Conservation (phyloP, 2,797 vertebrate genomes). For the Epinephelus malabaricus region DNA sequence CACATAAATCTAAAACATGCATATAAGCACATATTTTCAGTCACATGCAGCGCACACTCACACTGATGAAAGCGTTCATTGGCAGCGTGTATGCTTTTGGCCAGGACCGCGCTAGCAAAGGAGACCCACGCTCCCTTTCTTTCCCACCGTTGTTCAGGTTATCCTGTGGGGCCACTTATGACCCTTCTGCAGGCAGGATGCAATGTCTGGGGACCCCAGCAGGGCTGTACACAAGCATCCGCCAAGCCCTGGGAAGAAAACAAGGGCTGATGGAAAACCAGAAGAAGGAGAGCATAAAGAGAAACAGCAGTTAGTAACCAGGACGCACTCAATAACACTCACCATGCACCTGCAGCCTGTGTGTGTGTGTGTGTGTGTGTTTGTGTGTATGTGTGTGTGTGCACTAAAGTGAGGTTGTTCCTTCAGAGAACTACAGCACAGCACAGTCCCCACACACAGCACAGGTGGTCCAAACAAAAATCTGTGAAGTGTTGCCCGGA, state of each 20-base stretch:
- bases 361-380: slow-evolving; percentile 58
- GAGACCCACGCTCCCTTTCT: slow-evolving; percentile 80
- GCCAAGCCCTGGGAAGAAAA: slow-evolving; percentile 87
- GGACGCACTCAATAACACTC: slow-evolving; percentile 85
- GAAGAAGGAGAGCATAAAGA: slow-evolving; percentile 76
- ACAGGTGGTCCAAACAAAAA: slow-evolving; percentile 87
- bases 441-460: slow-evolving; percentile 74
- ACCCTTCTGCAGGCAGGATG: slow-evolving; percentile 86
- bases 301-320: slow-evolving; percentile 82
- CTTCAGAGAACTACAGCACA: slow-evolving; percentile 73
- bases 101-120: slow-evolving; percentile 59
- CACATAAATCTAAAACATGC: not conserved
- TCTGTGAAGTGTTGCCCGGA: slow-evolving; percentile 82
- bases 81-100: slow-evolving; percentile 68
- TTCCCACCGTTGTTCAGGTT: slow-evolving; percentile 90
- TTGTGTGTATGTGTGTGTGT: slow-evolving; percentile 27
- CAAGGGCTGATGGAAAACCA: slow-evolving; percentile 83
- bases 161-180: slow-evolving; percentile 88
- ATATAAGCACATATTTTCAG: slow-evolving; percentile 17
- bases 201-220: slow-evolving; percentile 86
- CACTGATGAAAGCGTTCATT: slow-evolving; percentile 56
- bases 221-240: slow-evolving; percentile 84
- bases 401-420: slow-evolving; percentile 61
- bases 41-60: slow-evolving; percentile 54
- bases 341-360: slow-evolving; percentile 85